Conservation (phyloP, 1,140 invertebrate species). For the Drosophila sulfurigaster region DNA sequence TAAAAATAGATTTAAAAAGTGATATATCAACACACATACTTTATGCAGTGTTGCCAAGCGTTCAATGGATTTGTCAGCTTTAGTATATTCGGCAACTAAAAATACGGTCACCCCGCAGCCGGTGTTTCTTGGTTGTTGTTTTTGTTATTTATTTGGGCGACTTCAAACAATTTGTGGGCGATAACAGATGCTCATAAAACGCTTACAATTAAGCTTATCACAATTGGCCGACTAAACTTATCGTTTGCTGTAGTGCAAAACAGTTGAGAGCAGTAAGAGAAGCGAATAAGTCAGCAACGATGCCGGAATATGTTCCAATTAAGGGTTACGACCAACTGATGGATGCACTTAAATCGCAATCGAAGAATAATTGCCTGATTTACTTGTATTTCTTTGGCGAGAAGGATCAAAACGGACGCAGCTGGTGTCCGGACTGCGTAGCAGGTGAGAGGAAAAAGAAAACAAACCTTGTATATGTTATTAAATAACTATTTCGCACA, state of each 20-base stretch:
- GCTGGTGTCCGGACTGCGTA: constrained; percentile 73
- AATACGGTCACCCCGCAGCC: background rate
- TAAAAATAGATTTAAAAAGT: too few relatives aligned
- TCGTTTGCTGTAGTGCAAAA: background rate
- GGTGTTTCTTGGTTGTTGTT: constrained; percentile 8
- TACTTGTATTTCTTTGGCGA: constrained; percentile 70
- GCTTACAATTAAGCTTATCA: constrained; percentile 29
- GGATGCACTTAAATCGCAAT: constrained; percentile 42
- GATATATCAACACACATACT: too few relatives aligned
- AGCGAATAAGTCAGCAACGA: constrained; percentile 32
- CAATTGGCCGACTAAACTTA: background rate
- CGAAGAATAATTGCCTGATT: constrained; percentile 30
- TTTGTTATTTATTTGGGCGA: constrained; percentile 10
- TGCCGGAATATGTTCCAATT: constrained; percentile 75
- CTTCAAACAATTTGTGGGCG: background rate
- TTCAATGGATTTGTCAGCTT: too few relatives aligned
- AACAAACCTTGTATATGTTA: background rate
- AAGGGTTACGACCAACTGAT: constrained; percentile 55
- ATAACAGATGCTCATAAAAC: constrained; percentile 11
- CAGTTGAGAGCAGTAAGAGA: background rate
- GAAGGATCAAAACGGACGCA: constrained; percentile 59
- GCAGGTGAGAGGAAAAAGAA: constrained; percentile 36
- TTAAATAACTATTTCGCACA: background rate
- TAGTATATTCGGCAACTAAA: background rate
- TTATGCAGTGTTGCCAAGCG: too few relatives aligned